Evolutionary conservation across 2,113 vertebrate species (phyloP).

Genomic region (Odontesthes bonariensis): DNA sequence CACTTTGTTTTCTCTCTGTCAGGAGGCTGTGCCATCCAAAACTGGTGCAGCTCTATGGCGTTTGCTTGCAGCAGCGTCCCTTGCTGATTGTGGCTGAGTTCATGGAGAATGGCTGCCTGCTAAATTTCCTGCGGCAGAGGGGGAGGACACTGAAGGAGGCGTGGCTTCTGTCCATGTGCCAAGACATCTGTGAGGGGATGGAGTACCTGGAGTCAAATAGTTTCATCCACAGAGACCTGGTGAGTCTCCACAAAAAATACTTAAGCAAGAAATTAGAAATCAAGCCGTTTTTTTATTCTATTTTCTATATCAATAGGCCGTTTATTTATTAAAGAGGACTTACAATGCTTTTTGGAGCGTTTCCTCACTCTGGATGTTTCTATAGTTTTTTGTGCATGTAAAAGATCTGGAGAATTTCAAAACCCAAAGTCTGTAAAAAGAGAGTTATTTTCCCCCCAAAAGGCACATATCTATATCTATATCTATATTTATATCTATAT

Average conservation of each 20-base stretch:
- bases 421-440: too few relatives aligned
- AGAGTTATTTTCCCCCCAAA: too few relatives aligned
- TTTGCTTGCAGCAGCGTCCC: constrained; percentile 84
- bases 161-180: constrained; percentile 81
- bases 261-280: neutral
- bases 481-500: too few relatives aligned
- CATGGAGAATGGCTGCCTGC: constrained; percentile 90
- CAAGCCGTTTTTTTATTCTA: too few relatives aligned
- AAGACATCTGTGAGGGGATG: constrained; percentile 83
- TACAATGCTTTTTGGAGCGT: too few relatives aligned
- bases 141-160: neutral
- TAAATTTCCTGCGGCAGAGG: constrained; percentile 82
- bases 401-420: too few relatives aligned
- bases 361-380: too few relatives aligned
- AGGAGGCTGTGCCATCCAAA: constrained; percentile 89
- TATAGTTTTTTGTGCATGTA: too few relatives aligned
- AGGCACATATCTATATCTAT: too few relatives aligned
- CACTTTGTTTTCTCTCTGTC: neutral
- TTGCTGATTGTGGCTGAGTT: constrained; percentile 89
- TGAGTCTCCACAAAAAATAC: neutral
- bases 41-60: constrained; percentile 90
- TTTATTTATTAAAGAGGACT: too few relatives aligned
- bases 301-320: too few relatives aligned
- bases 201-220: neutral
- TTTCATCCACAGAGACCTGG: neutral